A percentile compares a stretch with the other conserved stretches of the same genome.
Conservation (phyloP, 2,797 vertebrate species). For the Crenuchus spilurus region DNA sequence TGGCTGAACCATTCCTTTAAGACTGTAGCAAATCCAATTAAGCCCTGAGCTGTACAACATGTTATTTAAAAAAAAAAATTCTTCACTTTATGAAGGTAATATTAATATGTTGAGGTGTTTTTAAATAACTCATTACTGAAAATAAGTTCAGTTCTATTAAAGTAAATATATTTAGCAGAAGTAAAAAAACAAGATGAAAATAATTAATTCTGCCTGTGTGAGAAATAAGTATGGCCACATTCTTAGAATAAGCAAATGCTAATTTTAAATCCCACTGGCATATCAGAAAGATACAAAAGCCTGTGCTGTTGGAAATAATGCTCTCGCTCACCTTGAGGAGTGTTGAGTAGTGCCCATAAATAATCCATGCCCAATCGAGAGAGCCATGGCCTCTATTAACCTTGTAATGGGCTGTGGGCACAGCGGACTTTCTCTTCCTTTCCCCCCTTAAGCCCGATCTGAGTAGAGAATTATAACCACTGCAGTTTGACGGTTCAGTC, state of each 20-base stretch:
- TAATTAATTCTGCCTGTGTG: neutral
- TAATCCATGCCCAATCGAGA: constrained; percentile 12
- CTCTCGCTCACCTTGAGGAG: constrained; percentile 10
- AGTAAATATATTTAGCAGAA: neutral
- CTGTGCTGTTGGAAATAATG: neutral
- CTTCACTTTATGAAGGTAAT: too few species aligned
- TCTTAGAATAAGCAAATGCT: neutral
- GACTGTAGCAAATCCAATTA: too few species aligned
- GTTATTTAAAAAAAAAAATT: too few species aligned
- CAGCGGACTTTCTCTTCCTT: constrained; percentile 13
- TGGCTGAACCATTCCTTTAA: too few species aligned
- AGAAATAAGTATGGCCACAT: too few species aligned
- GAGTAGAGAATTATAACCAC: neutral
- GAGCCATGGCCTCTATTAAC: constrained; percentile 52
- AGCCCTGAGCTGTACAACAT: too few species aligned
- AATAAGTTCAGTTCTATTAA: neutral
- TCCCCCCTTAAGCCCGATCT: neutral
- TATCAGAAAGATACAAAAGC: neutral
- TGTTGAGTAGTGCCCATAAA: constrained; percentile 3
- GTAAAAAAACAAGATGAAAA: neutral
- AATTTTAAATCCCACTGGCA: neutral
- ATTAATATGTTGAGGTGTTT: too few species aligned
- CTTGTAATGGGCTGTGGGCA: constrained; percentile 27
- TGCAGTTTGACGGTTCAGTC: neutral
- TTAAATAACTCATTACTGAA: too few species aligned